Evolutionary conservation across 2,888 invertebrate genomes (phyloP).

Genomic region (Hyppa rectilinea): DNA sequence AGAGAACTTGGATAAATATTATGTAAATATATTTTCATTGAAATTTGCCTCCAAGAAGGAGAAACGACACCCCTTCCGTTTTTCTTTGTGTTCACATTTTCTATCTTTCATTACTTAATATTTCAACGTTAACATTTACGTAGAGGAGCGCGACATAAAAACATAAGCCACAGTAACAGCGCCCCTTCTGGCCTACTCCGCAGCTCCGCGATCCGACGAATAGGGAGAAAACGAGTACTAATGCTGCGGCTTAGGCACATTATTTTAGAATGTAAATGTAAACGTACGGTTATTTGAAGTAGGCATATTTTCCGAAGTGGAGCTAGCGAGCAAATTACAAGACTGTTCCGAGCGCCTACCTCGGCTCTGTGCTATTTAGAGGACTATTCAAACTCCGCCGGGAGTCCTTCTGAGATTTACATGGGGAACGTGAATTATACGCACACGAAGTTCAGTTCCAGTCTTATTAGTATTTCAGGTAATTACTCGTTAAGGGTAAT

Average conservation of each 20-base stretch:
- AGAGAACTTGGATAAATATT: slow-evolving; percentile 57
- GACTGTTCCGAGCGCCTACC: slow-evolving; percentile 76
- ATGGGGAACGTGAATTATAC: slow-evolving; percentile 78
- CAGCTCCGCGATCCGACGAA: slow-evolving; percentile 54
- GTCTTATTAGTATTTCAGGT: slow-evolving; percentile 69
- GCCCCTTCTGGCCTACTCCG: slow-evolving; percentile 42
- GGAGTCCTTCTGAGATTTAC: slow-evolving; percentile 80
- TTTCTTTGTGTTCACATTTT: slow-evolving; percentile 53
- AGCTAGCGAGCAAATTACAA: slow-evolving; percentile 79
- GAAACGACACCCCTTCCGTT: slow-evolving; percentile 35
- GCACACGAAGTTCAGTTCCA: slow-evolving; percentile 72
- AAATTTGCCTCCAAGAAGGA: slow-evolving; percentile 29
- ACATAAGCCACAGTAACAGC: slow-evolving; percentile 47
- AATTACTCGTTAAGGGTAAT: slow-evolving; percentile 52
- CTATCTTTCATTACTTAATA: slow-evolving; percentile 60
- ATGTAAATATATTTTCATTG: slow-evolving; percentile 55
- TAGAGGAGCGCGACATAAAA: slow-evolving; percentile 49
- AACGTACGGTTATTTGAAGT: slow-evolving; percentile 67
- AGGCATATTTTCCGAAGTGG: slow-evolving; percentile 77
- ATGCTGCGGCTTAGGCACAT: slow-evolving; percentile 67
- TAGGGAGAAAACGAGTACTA: slow-evolving; percentile 70
- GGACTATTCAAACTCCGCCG: slow-evolving; percentile 82
- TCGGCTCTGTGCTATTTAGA: slow-evolving; percentile 78
- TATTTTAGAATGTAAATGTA: slow-evolving; percentile 74
- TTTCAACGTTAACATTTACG: slow-evolving; percentile 57